Conservation (phyloP, 1,140 invertebrate species). For the Globodera rostochiensis region DNA sequence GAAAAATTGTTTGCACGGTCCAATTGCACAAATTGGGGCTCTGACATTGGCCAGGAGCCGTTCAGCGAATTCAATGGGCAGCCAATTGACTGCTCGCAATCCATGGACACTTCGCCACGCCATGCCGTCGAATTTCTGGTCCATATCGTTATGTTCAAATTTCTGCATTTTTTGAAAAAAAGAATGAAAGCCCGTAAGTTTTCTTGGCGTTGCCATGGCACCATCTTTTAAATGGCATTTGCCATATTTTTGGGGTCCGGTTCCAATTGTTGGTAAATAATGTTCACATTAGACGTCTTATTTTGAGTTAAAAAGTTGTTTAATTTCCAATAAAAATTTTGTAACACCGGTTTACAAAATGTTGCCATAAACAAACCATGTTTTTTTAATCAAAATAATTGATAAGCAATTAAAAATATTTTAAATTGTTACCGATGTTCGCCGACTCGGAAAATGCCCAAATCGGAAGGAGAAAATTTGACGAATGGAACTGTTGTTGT, state of each 20-base stretch:
- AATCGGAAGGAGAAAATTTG: background rate
- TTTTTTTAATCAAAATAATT: background rate
- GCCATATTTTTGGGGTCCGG: too few relatives aligned
- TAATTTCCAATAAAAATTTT: background rate
- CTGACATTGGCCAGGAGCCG: background rate
- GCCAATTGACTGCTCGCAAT: background rate
- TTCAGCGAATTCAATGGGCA: background rate
- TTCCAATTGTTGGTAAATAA: too few relatives aligned
- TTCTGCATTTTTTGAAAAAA: background rate
- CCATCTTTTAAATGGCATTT: too few relatives aligned
- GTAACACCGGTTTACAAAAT: background rate
- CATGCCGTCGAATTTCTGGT: background rate
- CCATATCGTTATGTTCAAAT: background rate
- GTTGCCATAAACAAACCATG: background rate
- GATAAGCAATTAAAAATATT: too few relatives aligned
- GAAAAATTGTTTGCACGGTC: conserved; percentile 7
- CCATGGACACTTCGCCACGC: background rate
- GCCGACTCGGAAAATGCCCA: background rate
- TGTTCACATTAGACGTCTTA: too few relatives aligned
- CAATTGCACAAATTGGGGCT: background rate
- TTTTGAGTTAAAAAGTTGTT: background rate
- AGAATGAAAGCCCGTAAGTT: background rate
- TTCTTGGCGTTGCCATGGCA: too few relatives aligned
- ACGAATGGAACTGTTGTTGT: background rate
- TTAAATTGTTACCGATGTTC: background rate